Evolutionary conservation across 2,888 invertebrate species (phyloP), one percentile per base, ranked within the genome.

Genomic region (Ernsta delagoae): DNA sequence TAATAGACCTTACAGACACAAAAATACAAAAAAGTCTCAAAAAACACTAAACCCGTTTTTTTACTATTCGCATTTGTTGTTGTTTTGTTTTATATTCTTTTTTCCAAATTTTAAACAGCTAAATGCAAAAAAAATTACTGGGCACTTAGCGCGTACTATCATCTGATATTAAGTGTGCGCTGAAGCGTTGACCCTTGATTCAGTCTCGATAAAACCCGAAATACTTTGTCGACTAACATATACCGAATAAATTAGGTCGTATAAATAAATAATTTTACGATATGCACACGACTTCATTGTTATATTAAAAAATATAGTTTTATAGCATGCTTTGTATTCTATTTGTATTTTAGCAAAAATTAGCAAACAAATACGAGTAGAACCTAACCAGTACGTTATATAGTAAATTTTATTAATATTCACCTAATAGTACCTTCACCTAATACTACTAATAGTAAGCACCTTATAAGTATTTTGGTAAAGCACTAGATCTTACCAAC

Each of bases 181-280:
- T 85, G 86, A 88, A 90, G 82, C 89, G 82, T 85, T 89, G 89
- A 89, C 90, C 90, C 89, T 86, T 84, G 90, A 90, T 90, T 89
- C 82, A 83, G 84, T 88, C 85, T 85, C 86, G 90, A 90, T 91
- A 91, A 91, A 85, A 83, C 83, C 85, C 88, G 78, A 89, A 89
- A 88, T 90, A 88, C 89, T 89, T 90, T 88, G 89, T 88, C 85
- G 89, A 85, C 85, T 84, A 84, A 83, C 85, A 89, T 85, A 83
- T 24, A 59, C 86, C 83, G 79, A 84, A 84, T 48, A 69, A 91
- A 90, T 88, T 89, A 85, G 90, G 89, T 88, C 89, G 86, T 87
- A 89, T 90, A 89, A 90, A 90, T 89, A 89, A 89, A 89, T 89
- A 89, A 89, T 88, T 89, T 89, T 87, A 88, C 83, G 84, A 89